Evolutionary conservation across 2,888 invertebrate species (phyloP), one percentile per base, ranked within the genome.

Genomic region (Acronicta leporina): DNA sequence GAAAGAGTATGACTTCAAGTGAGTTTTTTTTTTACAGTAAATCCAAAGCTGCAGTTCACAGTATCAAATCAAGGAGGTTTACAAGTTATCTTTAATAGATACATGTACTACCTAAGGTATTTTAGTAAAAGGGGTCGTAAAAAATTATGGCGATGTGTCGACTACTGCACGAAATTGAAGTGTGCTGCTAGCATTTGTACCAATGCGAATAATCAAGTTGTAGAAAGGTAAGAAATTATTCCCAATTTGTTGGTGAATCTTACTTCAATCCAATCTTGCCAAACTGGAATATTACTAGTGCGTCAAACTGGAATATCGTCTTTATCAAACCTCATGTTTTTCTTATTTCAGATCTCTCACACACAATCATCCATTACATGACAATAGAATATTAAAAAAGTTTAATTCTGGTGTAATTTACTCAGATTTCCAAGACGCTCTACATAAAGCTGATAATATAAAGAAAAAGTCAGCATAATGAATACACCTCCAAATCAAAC

Each of bases 61-160:
- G 73, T 92, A 5, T 92, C 93, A 0, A 88, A 85, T 59, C 92
- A 89, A 55, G 93, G 93, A 33, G 88, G 87, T 3, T 67, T 94
- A 14, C 93, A 93, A 61, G 76, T 91, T 66, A 87, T 93, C 0
- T 68, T 92, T 33, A 93, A 93, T 63, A 81, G 93, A 3, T 93
- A 82, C 58, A 70, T 94, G 33, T 94, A 94, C 78, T 87, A 87
- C 63, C 64, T 92, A 64, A 87, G 89, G 65, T 87, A 92, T 68
- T 82, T 83, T 5, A 75, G 47, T 0, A 66, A 84, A 2, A 84
- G 84, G 61, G 81, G 75, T 51, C 75, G 80, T 1, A 84, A 86
- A 45, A 58, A 75, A 9, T 55, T 77, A 41, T 94, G 94, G 94
- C 87, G 92, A 1, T 94, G 94, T 61, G 83, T 91, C 13, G 90